These are phyloP conservation scores for Drosophila lacteicornis DNA, from an alignment of 1,140 invertebrate species.

Conservation along the genomic window DNA sequence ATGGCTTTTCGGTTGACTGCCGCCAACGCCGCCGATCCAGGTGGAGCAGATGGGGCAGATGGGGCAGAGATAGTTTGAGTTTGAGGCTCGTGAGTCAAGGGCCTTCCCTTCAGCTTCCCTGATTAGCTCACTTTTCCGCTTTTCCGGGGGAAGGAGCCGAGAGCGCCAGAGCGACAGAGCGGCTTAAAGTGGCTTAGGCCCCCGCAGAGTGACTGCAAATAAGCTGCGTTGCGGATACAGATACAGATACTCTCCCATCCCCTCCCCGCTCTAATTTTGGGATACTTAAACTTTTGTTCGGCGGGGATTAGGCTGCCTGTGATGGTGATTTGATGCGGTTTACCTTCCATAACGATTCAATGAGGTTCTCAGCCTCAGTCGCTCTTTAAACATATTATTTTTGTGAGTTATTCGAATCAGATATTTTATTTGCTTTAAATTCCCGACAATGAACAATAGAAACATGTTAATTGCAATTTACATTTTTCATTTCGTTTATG, in stretches of 20 bases:
- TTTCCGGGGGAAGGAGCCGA: neutral
- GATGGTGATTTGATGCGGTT: slow-evolving; percentile 19
- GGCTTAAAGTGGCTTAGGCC: slow-evolving; percentile 29
- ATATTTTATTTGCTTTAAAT: neutral
- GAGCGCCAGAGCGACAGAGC: neutral
- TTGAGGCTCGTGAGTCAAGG: slow-evolving; percentile 15
- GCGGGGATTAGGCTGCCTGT: slow-evolving; percentile 5
- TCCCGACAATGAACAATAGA: neutral
- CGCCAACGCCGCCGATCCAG: slow-evolving; percentile 10
- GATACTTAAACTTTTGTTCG: slow-evolving; percentile 11
- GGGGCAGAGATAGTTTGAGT: slow-evolving; percentile 16
- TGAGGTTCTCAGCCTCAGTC: neutral
- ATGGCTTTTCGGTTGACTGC: slow-evolving; percentile 69
- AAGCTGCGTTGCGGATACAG: slow-evolving; percentile 20
- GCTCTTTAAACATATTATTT: neutral
- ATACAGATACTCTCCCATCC: neutral
- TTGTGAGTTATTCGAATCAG: neutral
- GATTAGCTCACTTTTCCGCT: slow-evolving; percentile 24
- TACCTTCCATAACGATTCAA: neutral
- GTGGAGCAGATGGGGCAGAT: slow-evolving; percentile 9
- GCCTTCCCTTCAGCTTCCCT: neutral
- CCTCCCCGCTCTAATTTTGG: neutral
- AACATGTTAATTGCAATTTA: too few relatives aligned
- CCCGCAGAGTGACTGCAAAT: slow-evolving; percentile 21
- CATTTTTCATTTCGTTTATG: too few relatives aligned